Evolutionary conservation across 2,113 vertebrate genomes (phyloP).

Genomic region (Ceyx melanurus): DNA sequence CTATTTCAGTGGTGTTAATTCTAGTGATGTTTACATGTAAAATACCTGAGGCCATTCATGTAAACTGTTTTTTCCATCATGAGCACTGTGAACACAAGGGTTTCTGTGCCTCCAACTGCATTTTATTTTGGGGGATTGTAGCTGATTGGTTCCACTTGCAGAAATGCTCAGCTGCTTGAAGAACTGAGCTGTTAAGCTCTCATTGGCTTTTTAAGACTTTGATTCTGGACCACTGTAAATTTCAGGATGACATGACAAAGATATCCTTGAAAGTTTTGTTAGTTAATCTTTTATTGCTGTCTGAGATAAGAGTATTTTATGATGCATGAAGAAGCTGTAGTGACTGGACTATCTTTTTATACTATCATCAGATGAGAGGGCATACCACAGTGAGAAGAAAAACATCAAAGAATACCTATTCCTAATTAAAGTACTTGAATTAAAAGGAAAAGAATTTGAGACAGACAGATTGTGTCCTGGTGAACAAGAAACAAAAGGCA

Average conservation of each 20-base stretch:
- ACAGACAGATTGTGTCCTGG: background rate
- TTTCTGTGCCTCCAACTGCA: background rate
- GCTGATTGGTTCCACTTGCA: background rate
- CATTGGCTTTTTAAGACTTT: background rate
- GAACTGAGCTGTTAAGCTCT: background rate
- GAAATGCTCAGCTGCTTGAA: background rate
- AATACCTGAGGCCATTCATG: background rate
- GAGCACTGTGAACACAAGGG: background rate
- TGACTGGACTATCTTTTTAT: background rate
- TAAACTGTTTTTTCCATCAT: background rate
- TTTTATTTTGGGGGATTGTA: background rate
- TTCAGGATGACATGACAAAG: background rate
- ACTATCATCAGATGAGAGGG: background rate
- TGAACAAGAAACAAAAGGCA: background rate
- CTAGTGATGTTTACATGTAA: background rate
- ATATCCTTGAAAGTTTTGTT: background rate
- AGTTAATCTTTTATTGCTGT: background rate
- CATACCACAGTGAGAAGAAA: background rate
- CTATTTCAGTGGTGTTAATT: background rate
- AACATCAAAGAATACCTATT: conserved; percentile 4
- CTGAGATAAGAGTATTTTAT: background rate
- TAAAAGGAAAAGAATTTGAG: background rate
- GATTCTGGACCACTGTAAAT: background rate
- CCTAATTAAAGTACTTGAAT: background rate
- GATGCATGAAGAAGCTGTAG: background rate